Evolutionary conservation across 1,140 invertebrate genomes (phyloP).

Genomic region (Meloidogyne floridensis): DNA sequence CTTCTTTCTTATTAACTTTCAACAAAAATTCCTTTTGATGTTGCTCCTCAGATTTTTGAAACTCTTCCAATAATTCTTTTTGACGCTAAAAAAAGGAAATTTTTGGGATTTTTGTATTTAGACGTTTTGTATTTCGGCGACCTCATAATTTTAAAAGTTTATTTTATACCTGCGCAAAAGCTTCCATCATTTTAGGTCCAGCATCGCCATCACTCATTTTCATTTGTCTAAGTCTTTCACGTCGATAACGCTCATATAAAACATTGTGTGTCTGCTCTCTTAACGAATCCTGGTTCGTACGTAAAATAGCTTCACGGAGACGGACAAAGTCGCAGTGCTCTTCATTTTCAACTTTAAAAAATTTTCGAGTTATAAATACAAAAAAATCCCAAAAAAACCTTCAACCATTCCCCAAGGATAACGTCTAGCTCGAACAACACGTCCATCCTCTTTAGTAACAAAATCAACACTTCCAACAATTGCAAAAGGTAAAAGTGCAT

Average conservation of each 20-base stretch:
- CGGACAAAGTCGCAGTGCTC: conserved; percentile 98
- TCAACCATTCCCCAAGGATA: conserved; percentile 78
- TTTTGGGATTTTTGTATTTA: too few species aligned
- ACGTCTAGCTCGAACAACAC: conserved; percentile 89
- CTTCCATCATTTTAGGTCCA: conserved; percentile 61
- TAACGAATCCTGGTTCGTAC: conserved; percentile 99
- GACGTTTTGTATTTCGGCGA: too few species aligned
- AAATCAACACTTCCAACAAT: conserved; percentile 98
- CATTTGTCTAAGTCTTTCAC: conserved; percentile 82
- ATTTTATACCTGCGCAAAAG: conserved; percentile 44
- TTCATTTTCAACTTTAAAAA: conserved; percentile 88
- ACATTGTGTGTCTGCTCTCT: conserved; percentile 90
- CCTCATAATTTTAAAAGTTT: too few species aligned
- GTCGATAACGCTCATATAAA: conserved; percentile 96
- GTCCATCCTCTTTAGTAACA: conserved; percentile 86
- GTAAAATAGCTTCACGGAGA: conserved; percentile 93
- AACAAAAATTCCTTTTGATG: conserved; percentile 37
- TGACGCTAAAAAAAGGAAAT: conserved; percentile 62
- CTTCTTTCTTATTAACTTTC: conserved; percentile 42
- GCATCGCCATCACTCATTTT: conserved; percentile 58
- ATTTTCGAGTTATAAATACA: not conserved
- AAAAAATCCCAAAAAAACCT: conserved; percentile 14
- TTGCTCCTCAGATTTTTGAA: conserved; percentile 47
- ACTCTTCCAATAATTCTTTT: conserved; percentile 53
- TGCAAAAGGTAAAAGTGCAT: conserved; percentile 91